phyloP scores from a whole-genome alignment of 2,797 vertebrate genomes.

The Macroramphosus scolopax region DNA sequence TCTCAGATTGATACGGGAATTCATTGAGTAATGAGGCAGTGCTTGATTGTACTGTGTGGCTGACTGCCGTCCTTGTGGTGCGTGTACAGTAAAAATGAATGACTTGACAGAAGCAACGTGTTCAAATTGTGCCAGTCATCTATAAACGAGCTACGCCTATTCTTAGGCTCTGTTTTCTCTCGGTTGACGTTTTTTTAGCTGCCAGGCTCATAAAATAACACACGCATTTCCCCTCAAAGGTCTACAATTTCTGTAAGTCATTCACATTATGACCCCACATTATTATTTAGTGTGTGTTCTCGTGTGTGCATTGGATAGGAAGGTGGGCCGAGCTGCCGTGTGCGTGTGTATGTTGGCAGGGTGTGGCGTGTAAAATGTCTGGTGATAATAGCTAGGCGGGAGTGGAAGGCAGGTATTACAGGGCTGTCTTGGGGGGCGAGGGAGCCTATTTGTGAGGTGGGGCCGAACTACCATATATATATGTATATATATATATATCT shows the following conservation, averaged over 20 bases:
- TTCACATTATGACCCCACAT: conserved; percentile 69
- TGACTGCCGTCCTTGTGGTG: conserved; percentile 17
- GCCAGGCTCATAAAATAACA: conserved; percentile 76
- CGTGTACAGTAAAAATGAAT: conserved; percentile 23
- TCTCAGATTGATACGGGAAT: too few relatives aligned
- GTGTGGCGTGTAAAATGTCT: conserved; percentile 61
- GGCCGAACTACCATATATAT: conserved; percentile 69
- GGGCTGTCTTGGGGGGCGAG: conserved; percentile 52
- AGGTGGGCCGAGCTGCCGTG: conserved; percentile 57
- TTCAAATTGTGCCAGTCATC: conserved; percentile 49
- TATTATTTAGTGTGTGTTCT: conserved; percentile 66
- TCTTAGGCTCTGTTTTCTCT: conserved; percentile 45
- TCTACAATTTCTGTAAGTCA: conserved; percentile 65
- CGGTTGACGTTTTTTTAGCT: conserved; percentile 49
- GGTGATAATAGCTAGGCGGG: conserved; percentile 72
- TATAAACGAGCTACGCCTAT: conserved; percentile 47
- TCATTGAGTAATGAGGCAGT: conserved; percentile 2
- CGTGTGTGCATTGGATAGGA: conserved; percentile 56
- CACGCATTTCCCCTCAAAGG: conserved; percentile 58
- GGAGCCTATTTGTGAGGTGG: conserved; percentile 70
- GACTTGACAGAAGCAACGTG: conserved; percentile 25
- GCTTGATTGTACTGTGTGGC: conserved; percentile 15
- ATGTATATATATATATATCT: too few relatives aligned
- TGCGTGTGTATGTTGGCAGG: conserved; percentile 70
- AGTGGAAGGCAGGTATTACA: conserved; percentile 75